These are phyloP conservation scores for Temnothorax curvispinosus DNA, from an alignment of 1,140 invertebrate species.

Conservation along the genomic window DNA sequence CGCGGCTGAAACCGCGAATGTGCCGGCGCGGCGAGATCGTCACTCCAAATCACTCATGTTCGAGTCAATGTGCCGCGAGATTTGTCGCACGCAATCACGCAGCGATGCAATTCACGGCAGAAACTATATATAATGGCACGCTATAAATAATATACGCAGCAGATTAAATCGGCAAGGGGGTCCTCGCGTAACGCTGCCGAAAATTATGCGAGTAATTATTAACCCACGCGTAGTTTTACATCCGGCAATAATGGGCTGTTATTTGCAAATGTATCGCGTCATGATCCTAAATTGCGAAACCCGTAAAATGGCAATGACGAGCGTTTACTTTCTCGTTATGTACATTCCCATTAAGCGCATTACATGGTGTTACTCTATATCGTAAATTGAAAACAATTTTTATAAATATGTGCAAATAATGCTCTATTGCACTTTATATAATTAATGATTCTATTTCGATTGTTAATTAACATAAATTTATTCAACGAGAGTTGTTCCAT, in stretches of 20 bases:
- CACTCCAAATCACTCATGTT: conserved; percentile 51
- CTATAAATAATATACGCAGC: conserved; percentile 57
- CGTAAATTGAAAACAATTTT: conserved; percentile 36
- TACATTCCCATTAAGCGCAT: not conserved
- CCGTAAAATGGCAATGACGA: conserved; percentile 34
- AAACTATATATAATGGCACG: conserved; percentile 55
- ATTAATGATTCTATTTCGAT: not conserved
- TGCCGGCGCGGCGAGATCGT: conserved; percentile 28
- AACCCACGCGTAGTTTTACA: conserved; percentile 50
- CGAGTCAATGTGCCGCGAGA: conserved; percentile 57
- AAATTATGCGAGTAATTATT: conserved; percentile 55
- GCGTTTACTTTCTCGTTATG: conserved; percentile 43
- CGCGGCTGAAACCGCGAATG: conserved; percentile 31
- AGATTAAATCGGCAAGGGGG: conserved; percentile 26
- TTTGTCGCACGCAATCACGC: conserved; percentile 57
- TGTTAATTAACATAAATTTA: not conserved
- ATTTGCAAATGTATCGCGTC: conserved; percentile 34
- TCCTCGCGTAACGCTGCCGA: conserved; percentile 3
- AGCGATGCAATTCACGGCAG: conserved; percentile 38
- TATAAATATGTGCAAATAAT: not conserved
- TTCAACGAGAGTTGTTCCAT: not conserved
- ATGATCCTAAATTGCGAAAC: conserved; percentile 29
- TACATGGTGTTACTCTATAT: not conserved
- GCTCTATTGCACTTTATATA: not conserved
- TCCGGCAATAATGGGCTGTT: conserved; percentile 25